These are phyloP conservation scores for Dryococelus australis DNA, from an alignment of 2,888 invertebrate genomes.

Conservation along the genomic window DNA sequence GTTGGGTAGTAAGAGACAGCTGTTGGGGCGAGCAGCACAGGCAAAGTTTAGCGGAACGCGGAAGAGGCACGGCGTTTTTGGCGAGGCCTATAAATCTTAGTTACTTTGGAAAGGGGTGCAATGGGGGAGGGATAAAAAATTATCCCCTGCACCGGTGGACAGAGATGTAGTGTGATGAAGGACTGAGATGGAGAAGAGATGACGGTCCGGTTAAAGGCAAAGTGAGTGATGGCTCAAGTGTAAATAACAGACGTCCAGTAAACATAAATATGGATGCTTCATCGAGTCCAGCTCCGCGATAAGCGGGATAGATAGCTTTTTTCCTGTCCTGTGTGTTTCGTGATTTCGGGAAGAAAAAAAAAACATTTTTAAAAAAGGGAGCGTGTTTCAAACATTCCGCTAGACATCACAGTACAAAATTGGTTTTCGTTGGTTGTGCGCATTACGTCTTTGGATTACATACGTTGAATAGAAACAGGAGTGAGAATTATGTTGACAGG, in stretches of 20 bases:
- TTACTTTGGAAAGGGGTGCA: constrained; percentile 47
- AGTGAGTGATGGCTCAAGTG: constrained; percentile 16
- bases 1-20: neutral
- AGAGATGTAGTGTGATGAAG: constrained; percentile 26
- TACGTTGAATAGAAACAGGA: neutral
- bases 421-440: neutral
- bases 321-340: neutral
- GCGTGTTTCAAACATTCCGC: neutral
- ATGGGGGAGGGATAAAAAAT: constrained; percentile 52
- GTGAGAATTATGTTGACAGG: too few relatives aligned
- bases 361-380: neutral
- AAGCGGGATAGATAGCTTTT: neutral
- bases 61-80: constrained; percentile 55
- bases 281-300: neutral
- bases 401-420: neutral
- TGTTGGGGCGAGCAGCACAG: neutral
- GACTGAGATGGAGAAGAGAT: neutral
- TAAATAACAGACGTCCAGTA: neutral
- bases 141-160: constrained; percentile 3
- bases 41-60: constrained; percentile 59
- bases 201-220: neutral
- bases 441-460: neutral
- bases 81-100: constrained; percentile 60
- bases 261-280: neutral
- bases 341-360: neutral